phyloP scores from a whole-genome alignment of 2,888 invertebrate genomes.

The Autographa pulchrina region DNA sequence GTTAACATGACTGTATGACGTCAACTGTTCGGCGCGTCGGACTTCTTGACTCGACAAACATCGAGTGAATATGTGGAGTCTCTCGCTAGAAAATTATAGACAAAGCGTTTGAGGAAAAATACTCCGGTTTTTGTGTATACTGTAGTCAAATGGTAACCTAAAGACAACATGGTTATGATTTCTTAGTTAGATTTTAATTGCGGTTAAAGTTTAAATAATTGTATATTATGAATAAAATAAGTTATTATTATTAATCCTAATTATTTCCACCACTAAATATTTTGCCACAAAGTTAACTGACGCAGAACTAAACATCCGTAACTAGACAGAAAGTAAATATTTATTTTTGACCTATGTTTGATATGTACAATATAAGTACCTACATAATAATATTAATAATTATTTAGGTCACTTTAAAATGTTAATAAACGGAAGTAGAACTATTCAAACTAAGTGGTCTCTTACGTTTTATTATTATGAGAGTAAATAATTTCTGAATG shows the following conservation, averaged over 20 bases:
- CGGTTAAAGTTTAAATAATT: neutral
- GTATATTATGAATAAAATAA: slow-evolving; percentile 8
- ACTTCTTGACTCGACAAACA: slow-evolving; percentile 87
- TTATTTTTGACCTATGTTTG: too few species aligned
- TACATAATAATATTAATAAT: neutral
- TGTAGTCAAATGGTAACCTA: slow-evolving; percentile 15
- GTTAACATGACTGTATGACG: slow-evolving; percentile 86
- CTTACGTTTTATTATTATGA: slow-evolving; percentile 10
- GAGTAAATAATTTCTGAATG: slow-evolving; percentile 16
- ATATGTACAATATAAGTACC: too few species aligned
- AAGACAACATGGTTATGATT: slow-evolving; percentile 18
- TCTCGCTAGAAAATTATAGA: slow-evolving; percentile 82
- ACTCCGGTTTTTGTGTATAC: slow-evolving; percentile 48
- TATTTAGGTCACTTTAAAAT: neutral
- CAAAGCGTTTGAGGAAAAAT: slow-evolving; percentile 75
- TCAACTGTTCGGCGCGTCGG: slow-evolving; percentile 88
- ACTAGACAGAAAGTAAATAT: too few species aligned
- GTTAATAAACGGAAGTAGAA: neutral
- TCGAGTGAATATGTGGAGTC: slow-evolving; percentile 77
- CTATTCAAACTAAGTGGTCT: neutral
- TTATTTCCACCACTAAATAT: too few species aligned
- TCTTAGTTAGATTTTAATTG: slow-evolving; percentile 12
- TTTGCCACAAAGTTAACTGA: too few species aligned
- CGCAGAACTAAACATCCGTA: too few species aligned
- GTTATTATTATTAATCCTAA: neutral